Conservation (phyloP, 1,140 invertebrate species). For the Orius laevigatus region DNA sequence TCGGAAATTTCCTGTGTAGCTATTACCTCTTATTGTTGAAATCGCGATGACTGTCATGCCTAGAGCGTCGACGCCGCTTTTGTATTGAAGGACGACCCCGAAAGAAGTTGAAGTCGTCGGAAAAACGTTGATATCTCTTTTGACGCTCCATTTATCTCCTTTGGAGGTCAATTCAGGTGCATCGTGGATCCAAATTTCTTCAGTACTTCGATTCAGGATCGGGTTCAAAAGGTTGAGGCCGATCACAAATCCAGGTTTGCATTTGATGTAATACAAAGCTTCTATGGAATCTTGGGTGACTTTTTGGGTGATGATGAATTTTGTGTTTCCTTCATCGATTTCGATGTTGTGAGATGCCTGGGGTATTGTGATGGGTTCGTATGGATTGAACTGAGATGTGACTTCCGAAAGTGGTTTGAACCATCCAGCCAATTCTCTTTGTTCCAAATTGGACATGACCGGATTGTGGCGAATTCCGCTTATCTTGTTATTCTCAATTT, state of each 20-base stretch:
- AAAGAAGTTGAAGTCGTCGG: conserved; percentile 73
- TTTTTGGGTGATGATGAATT: conserved; percentile 56
- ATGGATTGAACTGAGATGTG: neutral
- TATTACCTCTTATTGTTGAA: conserved; percentile 29
- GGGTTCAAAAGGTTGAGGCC: conserved; percentile 74
- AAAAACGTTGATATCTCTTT: conserved; percentile 67
- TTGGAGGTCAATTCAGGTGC: conserved; percentile 32
- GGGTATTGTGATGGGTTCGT: conserved; percentile 47
- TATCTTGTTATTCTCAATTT: conserved; percentile 68
- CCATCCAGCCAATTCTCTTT: conserved; percentile 86
- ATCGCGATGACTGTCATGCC: conserved; percentile 70
- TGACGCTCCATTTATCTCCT: conserved; percentile 55
- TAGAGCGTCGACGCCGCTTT: conserved; percentile 55
- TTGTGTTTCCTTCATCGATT: conserved; percentile 53
- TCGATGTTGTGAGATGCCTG: conserved; percentile 38
- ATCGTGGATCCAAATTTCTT: conserved; percentile 62
- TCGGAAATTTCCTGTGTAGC: neutral
- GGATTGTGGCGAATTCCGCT: conserved; percentile 89
- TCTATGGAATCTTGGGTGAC: conserved; percentile 34
- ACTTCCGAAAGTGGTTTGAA: conserved; percentile 45
- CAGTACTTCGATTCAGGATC: conserved; percentile 69
- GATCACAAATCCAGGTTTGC: conserved; percentile 50
- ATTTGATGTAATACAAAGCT: conserved; percentile 33
- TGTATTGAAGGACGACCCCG: conserved; percentile 63
- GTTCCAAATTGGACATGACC: conserved; percentile 61